phyloP scores from a whole-genome alignment of 2,113 vertebrate genomes.

The Mesoclemmys tuberculata region DNA sequence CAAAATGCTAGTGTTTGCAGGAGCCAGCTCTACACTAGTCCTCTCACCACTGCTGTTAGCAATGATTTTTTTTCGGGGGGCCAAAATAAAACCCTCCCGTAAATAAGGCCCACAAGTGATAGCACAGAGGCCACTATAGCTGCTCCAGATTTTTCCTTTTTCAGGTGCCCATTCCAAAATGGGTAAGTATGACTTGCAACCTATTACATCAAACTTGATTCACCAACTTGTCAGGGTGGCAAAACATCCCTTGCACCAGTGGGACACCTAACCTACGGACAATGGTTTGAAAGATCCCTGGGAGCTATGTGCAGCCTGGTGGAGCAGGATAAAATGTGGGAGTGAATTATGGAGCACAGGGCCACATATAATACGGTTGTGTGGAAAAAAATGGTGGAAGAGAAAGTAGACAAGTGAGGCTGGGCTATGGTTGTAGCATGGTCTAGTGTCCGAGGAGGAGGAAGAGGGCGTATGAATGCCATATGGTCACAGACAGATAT shows the following conservation, averaged over 20 bases:
- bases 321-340: not conserved
- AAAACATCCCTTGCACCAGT: not conserved
- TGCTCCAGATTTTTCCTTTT: not conserved
- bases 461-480: not conserved
- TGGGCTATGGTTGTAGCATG: not conserved
- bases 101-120: not conserved
- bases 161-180: not conserved
- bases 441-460: not conserved
- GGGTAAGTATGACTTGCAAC: too few species aligned
- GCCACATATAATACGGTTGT: not conserved
- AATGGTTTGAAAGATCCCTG: not conserved
- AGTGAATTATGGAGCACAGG: too few species aligned
- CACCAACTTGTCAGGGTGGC: not conserved
- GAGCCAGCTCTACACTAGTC: not conserved
- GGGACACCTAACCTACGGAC: not conserved
- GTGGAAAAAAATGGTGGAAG: not conserved
- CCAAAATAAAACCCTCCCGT: too few species aligned
- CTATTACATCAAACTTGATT: too few species aligned
- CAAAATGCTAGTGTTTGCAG: not conserved
- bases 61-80: not conserved
- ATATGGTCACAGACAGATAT: not conserved
- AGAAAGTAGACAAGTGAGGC: not conserved
- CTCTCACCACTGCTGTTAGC: not conserved
- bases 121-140: not conserved
- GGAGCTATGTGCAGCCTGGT: not conserved